phyloP scores from a whole-genome alignment of 2,888 invertebrate species.

The Ormyrus thymus region DNA sequence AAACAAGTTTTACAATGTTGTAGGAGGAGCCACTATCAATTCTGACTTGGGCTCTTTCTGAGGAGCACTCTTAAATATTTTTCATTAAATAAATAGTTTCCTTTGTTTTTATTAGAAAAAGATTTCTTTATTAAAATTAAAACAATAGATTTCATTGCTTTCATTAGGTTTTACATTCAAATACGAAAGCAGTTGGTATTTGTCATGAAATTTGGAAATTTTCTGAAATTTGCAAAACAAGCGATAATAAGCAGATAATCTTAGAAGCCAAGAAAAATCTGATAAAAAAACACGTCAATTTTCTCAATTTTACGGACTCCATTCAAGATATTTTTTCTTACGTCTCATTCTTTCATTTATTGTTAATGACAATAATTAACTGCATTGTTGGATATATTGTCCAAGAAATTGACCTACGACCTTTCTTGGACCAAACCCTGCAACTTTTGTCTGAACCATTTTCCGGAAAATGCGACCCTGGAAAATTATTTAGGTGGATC shows the following conservation, averaged over 20 bases:
- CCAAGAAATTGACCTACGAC: too few species aligned
- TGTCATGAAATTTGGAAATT: slow-evolving; percentile 44
- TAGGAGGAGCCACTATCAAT: too few species aligned
- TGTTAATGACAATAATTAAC: slow-evolving; percentile 57
- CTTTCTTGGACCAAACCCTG: too few species aligned
- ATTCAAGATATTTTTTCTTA: slow-evolving; percentile 58
- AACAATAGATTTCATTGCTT: neutral
- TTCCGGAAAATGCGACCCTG: too few species aligned
- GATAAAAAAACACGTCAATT: slow-evolving; percentile 55
- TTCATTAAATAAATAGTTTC: neutral
- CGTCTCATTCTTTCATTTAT: slow-evolving; percentile 58
- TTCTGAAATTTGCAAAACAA: slow-evolving; percentile 41
- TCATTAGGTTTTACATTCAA: slow-evolving; percentile 34
- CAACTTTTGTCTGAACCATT: too few species aligned
- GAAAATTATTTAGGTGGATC: too few species aligned
- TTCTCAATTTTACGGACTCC: neutral
- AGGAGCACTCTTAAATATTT: neutral
- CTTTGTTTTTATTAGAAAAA: neutral
- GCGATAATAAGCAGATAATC: neutral
- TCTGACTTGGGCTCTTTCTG: too few species aligned
- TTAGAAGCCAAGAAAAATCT: slow-evolving; percentile 30
- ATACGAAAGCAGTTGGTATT: slow-evolving; percentile 31
- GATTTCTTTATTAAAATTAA: neutral
- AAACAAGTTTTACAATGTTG: too few species aligned
- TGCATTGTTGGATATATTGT: slow-evolving; percentile 60